Percentiles rank a stretch among this genome's conserved stretches.
Conservation (phyloP, 2,888 invertebrate species). For the Drosophila pseudotakahashii region DNA sequence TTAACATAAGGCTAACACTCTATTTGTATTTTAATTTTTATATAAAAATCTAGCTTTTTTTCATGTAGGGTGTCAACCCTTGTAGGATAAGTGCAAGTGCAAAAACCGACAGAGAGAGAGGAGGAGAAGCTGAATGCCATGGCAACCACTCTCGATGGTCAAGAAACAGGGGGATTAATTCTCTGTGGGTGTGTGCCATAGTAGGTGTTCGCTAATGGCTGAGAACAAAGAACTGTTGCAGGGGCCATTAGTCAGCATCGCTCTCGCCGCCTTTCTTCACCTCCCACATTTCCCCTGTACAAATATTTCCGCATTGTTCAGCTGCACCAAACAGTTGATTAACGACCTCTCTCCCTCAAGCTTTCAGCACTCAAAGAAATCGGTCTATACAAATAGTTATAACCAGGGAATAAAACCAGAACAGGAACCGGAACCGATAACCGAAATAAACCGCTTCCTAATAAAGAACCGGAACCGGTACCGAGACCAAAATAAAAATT, state of each 20-base stretch:
- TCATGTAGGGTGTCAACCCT: too few species aligned
- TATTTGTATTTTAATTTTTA: too few species aligned
- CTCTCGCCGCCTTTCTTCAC: neutral
- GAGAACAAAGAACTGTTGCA: conserved; percentile 46
- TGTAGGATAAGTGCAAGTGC: conserved; percentile 17
- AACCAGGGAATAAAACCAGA: too few species aligned
- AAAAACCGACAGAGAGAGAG: neutral
- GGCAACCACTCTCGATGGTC: conserved; percentile 39
- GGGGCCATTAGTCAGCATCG: conserved; percentile 38
- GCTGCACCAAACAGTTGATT: conserved; percentile 30
- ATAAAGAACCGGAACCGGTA: too few species aligned
- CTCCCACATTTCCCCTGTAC: conserved; percentile 5
- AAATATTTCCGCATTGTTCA: conserved; percentile 43
- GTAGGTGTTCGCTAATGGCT: conserved; percentile 52
- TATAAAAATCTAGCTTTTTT: too few species aligned
- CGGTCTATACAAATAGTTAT: too few species aligned
- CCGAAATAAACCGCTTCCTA: too few species aligned
- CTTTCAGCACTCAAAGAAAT: conserved; percentile 1
- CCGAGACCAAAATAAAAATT: too few species aligned
- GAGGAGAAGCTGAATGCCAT: conserved; percentile 43
- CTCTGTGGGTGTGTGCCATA: conserved; percentile 16
- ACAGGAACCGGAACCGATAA: too few species aligned
- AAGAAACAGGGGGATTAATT: conserved; percentile 12
- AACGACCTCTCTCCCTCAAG: conserved; percentile 19
- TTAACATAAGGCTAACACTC: too few species aligned